Percentiles rank a stretch among this genome's conserved stretches.
Evolutionary conservation across 1,140 invertebrate genomes (phyloP).

Genomic region (Drosophila repleta): DNA sequence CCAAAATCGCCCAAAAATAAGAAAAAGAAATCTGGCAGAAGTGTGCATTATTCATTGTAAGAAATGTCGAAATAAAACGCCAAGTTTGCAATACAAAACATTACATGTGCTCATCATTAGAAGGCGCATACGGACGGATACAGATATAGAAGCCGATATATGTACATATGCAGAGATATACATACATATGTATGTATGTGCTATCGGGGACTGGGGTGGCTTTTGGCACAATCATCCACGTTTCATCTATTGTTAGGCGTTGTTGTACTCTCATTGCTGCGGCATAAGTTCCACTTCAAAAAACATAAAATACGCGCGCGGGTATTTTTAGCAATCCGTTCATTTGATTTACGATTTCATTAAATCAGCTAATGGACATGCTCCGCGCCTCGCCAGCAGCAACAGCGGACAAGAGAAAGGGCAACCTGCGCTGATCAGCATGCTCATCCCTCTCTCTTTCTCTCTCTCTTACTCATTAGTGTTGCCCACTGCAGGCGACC

Average conservation of each 20-base stretch:
- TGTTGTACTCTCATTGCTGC: conserved; percentile 46
- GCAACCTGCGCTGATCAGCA: conserved; percentile 62
- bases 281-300: conserved; percentile 80
- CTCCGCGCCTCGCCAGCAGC: conserved; percentile 32
- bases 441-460: neutral
- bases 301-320: conserved; percentile 78
- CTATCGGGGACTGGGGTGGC: conserved; percentile 2
- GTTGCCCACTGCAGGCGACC: conserved; percentile 51
- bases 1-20: conserved; percentile 60
- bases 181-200: neutral
- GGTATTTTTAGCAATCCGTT: conserved; percentile 78
- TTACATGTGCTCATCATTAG: conserved; percentile 81
- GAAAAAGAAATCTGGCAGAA: conserved; percentile 31
- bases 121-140: conserved; percentile 25
- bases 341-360: conserved; percentile 82
- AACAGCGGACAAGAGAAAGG: conserved; percentile 30
- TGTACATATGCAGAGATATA: conserved; percentile 4
- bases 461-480: conserved; percentile 4
- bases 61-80: conserved; percentile 79
- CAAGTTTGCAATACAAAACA: conserved; percentile 78
- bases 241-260: conserved; percentile 76
- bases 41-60: conserved; percentile 74
- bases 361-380: conserved; percentile 81
- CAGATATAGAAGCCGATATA: conserved; percentile 35
- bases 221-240: conserved; percentile 78